Evolutionary conservation across 2,888 invertebrate species (phyloP), one percentile per base, ranked within the genome.

Genomic region (Acrobasis repandana): DNA sequence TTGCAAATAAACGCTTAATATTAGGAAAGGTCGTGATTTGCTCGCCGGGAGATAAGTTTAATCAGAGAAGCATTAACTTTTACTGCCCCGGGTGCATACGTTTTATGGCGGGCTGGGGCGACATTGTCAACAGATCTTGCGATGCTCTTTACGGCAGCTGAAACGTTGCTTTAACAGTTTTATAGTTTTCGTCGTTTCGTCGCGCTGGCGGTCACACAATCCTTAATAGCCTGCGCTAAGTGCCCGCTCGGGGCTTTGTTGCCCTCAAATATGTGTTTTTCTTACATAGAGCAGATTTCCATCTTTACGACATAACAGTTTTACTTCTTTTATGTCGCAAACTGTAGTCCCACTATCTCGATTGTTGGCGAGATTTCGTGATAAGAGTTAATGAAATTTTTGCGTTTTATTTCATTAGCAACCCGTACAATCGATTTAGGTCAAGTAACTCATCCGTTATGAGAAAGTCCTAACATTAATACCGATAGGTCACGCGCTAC

Each of bases 121-220:
- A 92, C 92, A 91, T 91, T 92, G 92, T 92, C 92, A 90, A 92
- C 90, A 91, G 90, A 91, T 90, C 91, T 88, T 83, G 89, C 86
- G 86, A 86, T 86, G 85, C 87, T 90, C 91, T 91, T 92, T 91
- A 92, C 90, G 81, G 89, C 90, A 88, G 87, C 86, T 90, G 90
- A 90, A 91, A 91, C 88, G 90, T 88, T 90, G 87, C 90, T 91
- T 91, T 91, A 91, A 90, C 90, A 83, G 89, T 92, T 92, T 92
- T 92, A 92, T 92, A 91, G 91, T 91, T 90, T 90, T 87, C 83
- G 90, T 85, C 88, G 86, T 88, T 88, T 79, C 88, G 88, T 84
- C 86, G 86, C 86, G 82, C 86, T 83, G 86, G 85, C 90, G 91
- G 91, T 88, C 90, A 85, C 88, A 79, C 78, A 83, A 80, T 77